Conservation (phyloP, 2,113 vertebrate genomes). For the Erpornis zantholeuca region DNA sequence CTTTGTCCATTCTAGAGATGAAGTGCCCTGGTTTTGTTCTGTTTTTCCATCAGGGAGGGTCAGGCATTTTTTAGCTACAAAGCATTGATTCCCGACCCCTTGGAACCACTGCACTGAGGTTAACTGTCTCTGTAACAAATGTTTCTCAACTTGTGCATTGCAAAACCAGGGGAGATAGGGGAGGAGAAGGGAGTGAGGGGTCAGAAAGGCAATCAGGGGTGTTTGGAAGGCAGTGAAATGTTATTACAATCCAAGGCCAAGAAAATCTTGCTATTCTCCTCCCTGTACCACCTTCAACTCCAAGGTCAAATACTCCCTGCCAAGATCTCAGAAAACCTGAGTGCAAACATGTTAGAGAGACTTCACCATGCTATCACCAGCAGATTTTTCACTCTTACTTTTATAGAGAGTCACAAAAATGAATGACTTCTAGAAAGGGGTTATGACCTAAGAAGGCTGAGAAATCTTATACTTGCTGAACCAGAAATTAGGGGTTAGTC, state of each 20-base stretch:
- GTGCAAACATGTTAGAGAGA: background rate
- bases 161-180: background rate
- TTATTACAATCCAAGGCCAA: conserved; percentile 29
- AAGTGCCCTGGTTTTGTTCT: background rate
- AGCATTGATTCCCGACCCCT: background rate
- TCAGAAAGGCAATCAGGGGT: conserved; percentile 33
- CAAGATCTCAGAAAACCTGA: conserved; percentile 34
- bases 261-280: conserved; percentile 13
- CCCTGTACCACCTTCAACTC: conserved; percentile 14
- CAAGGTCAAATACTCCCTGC: conserved; percentile 38
- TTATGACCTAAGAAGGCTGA: conserved; percentile 22
- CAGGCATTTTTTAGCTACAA: background rate
- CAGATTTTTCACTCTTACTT: conserved; percentile 32
- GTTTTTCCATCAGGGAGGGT: background rate
- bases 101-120: background rate
- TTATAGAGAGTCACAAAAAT: conserved; percentile 23
- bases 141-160: background rate
- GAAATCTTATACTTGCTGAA: background rate
- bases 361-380: background rate
- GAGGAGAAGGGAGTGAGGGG: conserved; percentile 38
- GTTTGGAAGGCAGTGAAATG: conserved; percentile 5
- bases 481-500: background rate
- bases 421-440: conserved; percentile 32
- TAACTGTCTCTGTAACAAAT: background rate
- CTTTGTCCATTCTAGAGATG: background rate